Evolutionary conservation across 1,140 invertebrate genomes (phyloP), one percentile per base, ranked within the genome.

Genomic region (Hormaphis cornu): DNA sequence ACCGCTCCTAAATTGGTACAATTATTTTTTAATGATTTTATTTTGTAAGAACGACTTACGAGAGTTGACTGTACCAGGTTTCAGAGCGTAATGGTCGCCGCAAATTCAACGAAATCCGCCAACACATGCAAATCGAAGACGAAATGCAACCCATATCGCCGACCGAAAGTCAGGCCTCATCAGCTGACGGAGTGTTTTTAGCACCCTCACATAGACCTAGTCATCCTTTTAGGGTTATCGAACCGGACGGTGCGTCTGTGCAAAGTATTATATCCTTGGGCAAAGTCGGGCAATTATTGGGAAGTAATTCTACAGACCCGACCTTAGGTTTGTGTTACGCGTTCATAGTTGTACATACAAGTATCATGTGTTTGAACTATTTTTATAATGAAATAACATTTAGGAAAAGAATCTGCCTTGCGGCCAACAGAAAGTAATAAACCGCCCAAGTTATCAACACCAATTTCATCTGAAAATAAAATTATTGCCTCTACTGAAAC

Each of bases 221-320:
- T 14, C 87, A 89, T 81, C 88, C 88, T 26, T 90, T 90, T 74
- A 83, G 85, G 75, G 88, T 93, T 48, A 90, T 92, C 74, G 89
- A 93, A 73, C 89, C 90, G 74, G 90, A 93, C 78, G 86, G 89
- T 59, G 82, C 91, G 74, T 91, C 89, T 76, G 80, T 93, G 73
- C 89, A 92, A 76, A 92, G 89, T 78, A 87, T 91, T 81, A 90
- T 89, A 72, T 91, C 89, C 70, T 78, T 92, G 71, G 89, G 89
- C 24, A 82, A 89, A 73, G 86, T 90, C 69, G 88, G 89, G 18
- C 79, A 87, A 70, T 87, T 91, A 74, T 80, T 89, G 69, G 85
- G 86, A 26, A 87, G 87, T 56, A 81, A 80, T 22, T 14, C 44
- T 20, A 22, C 28, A 9, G 61, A 66, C 50, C 61, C 48, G 30